A percentile compares a stretch with the other conserved stretches of the same genome.
phyloP scores from a whole-genome alignment of 2,797 vertebrate species.

The Hypotaenidia philippensis region DNA sequence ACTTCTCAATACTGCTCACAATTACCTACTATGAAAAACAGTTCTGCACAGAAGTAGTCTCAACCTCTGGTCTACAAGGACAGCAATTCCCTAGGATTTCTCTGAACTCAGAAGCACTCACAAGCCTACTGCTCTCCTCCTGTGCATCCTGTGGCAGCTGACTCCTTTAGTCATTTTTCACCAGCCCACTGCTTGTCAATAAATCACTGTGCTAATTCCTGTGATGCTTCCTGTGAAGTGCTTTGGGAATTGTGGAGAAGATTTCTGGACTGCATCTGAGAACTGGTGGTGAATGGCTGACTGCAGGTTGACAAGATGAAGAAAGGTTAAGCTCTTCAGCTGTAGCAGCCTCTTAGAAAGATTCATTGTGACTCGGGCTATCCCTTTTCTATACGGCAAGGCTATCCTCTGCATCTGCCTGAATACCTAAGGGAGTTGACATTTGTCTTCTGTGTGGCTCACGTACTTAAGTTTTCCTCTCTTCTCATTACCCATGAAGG shows the following conservation, averaged over 20 bases:
- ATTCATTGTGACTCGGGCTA: constrained; percentile 48
- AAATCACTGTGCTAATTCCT: constrained; percentile 56
- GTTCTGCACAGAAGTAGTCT: neutral
- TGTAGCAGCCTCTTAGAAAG: constrained; percentile 58
- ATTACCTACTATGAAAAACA: neutral
- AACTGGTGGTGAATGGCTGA: constrained; percentile 31
- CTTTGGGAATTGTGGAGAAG: constrained; percentile 62
- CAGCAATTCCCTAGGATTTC: neutral
- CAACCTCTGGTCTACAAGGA: neutral
- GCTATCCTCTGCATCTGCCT: neutral
- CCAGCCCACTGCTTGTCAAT: neutral
- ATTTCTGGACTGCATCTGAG: constrained; percentile 38
- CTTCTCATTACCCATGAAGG: constrained; percentile 29
- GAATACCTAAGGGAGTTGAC: constrained; percentile 9
- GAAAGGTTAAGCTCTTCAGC: constrained; percentile 70
- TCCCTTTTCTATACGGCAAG: constrained; percentile 13
- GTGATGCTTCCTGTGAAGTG: constrained; percentile 42
- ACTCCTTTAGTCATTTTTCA: constrained; percentile 47
- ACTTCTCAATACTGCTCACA: neutral
- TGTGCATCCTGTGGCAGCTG: neutral
- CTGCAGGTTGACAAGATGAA: constrained; percentile 63
- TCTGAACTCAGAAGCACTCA: neutral
- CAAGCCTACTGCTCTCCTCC: neutral
- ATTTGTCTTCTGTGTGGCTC: constrained; percentile 31
- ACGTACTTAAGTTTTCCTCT: neutral